These are phyloP conservation scores for Vesta saturnalis DNA, from an alignment of 2,888 invertebrate genomes.

Conservation along the genomic window DNA sequence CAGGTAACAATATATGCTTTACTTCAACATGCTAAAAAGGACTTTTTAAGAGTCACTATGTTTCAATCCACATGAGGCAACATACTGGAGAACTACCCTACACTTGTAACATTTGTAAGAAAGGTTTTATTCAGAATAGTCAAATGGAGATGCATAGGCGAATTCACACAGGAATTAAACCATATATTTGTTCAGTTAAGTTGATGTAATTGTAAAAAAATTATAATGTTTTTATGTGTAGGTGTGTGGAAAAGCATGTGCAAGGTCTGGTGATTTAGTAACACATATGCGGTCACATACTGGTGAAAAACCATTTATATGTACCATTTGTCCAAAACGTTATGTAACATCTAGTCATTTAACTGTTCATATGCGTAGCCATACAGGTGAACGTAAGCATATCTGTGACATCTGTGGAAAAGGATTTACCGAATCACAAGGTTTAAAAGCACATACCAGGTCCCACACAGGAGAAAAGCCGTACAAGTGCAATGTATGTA, in stretches of 20 bases:
- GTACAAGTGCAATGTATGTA: slow-evolving; percentile 52
- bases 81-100: slow-evolving; percentile 56
- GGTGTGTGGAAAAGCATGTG: slow-evolving; percentile 55
- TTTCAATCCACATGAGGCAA: slow-evolving; percentile 54
- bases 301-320: slow-evolving; percentile 54
- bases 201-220: neutral
- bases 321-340: slow-evolving; percentile 50
- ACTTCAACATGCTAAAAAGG: neutral
- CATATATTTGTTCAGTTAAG: slow-evolving; percentile 53
- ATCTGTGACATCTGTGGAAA: slow-evolving; percentile 51
- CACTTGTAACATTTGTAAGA: slow-evolving; percentile 50
- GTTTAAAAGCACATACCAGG: slow-evolving; percentile 52
- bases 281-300: slow-evolving; percentile 55
- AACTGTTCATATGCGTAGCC: slow-evolving; percentile 53
- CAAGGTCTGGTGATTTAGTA: slow-evolving; percentile 53
- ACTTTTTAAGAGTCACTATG: slow-evolving; percentile 54
- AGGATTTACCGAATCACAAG: slow-evolving; percentile 52
- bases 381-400: slow-evolving; percentile 51
- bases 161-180: slow-evolving; percentile 54
- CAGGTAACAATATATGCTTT: slow-evolving; percentile 44
- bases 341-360: slow-evolving; percentile 55
- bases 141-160: slow-evolving; percentile 54
- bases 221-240: slow-evolving; percentile 34
- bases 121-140: slow-evolving; percentile 54
- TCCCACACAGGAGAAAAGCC: slow-evolving; percentile 56